A percentile compares a stretch with the other conserved stretches of the same genome.
phyloP scores from a whole-genome alignment of 2,888 invertebrate genomes.

The Sepiola atlantica region DNA sequence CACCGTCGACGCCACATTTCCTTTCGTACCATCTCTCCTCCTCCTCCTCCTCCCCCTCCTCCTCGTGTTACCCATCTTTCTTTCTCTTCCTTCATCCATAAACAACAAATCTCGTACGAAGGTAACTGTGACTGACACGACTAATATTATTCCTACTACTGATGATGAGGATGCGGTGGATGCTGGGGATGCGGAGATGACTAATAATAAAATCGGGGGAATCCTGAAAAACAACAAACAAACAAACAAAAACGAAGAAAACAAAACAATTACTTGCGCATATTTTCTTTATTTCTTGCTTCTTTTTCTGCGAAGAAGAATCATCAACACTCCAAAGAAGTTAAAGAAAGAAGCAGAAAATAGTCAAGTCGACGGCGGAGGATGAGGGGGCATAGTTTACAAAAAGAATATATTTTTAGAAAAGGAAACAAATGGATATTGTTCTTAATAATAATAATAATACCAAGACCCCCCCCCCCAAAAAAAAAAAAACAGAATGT shows the following conservation, averaged over 20 bases:
- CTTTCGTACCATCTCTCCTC: not conserved
- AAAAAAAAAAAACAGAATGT: too few relatives aligned
- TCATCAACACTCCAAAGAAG: not conserved
- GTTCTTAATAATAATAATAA: too few relatives aligned
- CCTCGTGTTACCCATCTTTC: not conserved
- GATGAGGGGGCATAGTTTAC: too few relatives aligned
- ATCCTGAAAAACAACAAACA: not conserved
- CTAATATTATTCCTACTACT: not conserved
- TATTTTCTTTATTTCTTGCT: not conserved
- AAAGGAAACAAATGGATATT: too few relatives aligned
- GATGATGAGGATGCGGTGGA: not conserved
- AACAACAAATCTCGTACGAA: not conserved
- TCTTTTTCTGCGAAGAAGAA: not conserved
- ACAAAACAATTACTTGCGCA: not conserved
- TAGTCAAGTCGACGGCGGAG: too few relatives aligned
- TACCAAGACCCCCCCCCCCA: too few relatives aligned
- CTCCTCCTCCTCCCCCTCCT: not conserved
- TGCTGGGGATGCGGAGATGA: not conserved
- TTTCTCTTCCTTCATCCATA: not conserved
- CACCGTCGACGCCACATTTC: not conserved
- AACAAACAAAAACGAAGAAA: not conserved
- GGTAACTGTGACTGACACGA: not conserved
- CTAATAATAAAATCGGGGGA: not conserved
- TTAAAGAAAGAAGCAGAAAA: too few relatives aligned
- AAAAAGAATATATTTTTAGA: too few relatives aligned